Evolutionary conservation across 2,888 invertebrate species (phyloP).

Genomic region (Aphidoletes aphidimyza): DNA sequence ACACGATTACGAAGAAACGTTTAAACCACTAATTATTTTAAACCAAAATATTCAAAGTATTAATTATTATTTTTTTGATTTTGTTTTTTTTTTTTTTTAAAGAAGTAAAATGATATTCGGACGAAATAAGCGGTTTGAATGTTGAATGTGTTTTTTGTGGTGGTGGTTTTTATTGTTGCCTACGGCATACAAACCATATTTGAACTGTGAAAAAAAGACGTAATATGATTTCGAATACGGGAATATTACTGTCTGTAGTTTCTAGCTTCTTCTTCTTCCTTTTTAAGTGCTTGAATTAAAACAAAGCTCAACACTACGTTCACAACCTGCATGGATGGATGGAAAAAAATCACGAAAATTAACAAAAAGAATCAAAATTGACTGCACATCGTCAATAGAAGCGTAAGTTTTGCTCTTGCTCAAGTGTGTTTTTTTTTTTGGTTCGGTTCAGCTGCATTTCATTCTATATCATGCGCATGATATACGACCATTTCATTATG

Average conservation of each 20-base stretch:
- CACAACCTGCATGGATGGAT: slow-evolving; percentile 70
- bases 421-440: not conserved
- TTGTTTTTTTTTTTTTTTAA: too few species aligned
- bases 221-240: not conserved
- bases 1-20: not conserved
- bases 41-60: too few species aligned
- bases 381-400: too few species aligned
- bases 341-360: not conserved
- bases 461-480: not conserved
- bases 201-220: not conserved
- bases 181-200: too few species aligned
- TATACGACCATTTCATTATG: not conserved
- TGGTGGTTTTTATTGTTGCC: too few species aligned
- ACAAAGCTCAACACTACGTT: slow-evolving; percentile 77
- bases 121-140: too few species aligned
- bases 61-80: too few species aligned
- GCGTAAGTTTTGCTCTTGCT: not conserved
- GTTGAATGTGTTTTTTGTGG: too few species aligned
- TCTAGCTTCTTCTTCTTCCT: slow-evolving; percentile 75
- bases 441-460: too few species aligned
- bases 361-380: not conserved
- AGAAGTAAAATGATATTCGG: too few species aligned
- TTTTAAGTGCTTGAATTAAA: slow-evolving; percentile 78
- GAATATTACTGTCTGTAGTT: slow-evolving; percentile 67
- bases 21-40: not conserved